Evolutionary conservation across 2,888 invertebrate genomes (phyloP).

Genomic region (Altica lythri): DNA sequence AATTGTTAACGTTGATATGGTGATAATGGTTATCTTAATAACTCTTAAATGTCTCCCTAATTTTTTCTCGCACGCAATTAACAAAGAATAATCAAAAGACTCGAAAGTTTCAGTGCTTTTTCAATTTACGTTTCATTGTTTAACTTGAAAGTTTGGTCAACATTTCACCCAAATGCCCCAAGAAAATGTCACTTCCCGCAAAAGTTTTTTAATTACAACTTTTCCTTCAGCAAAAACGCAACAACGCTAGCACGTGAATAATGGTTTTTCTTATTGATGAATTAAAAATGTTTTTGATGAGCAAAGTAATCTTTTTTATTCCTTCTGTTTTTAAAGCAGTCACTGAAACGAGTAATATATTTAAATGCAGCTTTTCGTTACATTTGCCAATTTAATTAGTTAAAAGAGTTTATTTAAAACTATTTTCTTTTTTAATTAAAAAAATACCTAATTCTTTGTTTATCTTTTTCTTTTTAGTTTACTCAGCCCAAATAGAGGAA

Average conservation of each 20-base stretch:
- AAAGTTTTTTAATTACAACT: slow-evolving; percentile 44
- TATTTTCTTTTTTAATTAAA: too few relatives aligned
- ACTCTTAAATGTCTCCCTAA: too few relatives aligned
- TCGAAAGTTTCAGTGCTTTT: slow-evolving; percentile 30
- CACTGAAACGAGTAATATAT: background rate
- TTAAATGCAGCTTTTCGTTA: slow-evolving; percentile 1
- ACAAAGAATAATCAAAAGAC: slow-evolving; percentile 25
- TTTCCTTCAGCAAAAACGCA: slow-evolving; percentile 30
- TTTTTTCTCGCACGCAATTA: slow-evolving; percentile 24
- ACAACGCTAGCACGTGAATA: slow-evolving; percentile 32
- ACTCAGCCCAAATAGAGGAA: too few relatives aligned
- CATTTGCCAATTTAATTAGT: too few relatives aligned
- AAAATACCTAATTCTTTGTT: too few relatives aligned
- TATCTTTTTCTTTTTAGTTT: too few relatives aligned
- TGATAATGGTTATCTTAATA: too few relatives aligned
- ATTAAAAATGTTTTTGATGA: slow-evolving; percentile 24
- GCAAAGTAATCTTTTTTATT: slow-evolving; percentile 17
- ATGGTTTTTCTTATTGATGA: slow-evolving; percentile 29
- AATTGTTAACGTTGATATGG: too few relatives aligned
- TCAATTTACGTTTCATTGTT: slow-evolving; percentile 38
- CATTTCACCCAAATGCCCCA: slow-evolving; percentile 34
- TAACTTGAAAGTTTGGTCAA: slow-evolving; percentile 38
- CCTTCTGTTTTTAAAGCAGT: slow-evolving; percentile 2
- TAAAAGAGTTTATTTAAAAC: too few relatives aligned
- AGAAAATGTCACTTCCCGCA: slow-evolving; percentile 41